Conservation (phyloP, 2,797 vertebrate genomes). For the Sarcoramphus papa region DNA sequence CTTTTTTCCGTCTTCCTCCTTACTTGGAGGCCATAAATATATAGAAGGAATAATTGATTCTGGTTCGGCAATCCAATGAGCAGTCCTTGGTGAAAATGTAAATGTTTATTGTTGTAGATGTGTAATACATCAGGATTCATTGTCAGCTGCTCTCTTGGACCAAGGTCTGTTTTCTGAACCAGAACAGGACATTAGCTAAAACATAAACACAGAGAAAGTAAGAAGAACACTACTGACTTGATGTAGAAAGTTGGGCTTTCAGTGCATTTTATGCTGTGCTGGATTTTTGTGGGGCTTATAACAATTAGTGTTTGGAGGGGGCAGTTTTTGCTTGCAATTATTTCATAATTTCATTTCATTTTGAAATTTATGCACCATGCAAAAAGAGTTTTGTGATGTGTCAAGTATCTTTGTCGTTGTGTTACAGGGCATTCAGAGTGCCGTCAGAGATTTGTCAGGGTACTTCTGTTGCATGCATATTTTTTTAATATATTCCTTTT, state of each 20-base stretch:
- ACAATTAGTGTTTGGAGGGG: neutral
- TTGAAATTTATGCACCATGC: neutral
- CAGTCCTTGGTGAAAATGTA: neutral
- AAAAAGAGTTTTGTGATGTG: neutral
- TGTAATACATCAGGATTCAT: slow-evolving; percentile 32
- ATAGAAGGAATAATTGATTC: slow-evolving; percentile 23
- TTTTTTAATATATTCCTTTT: slow-evolving; percentile 43
- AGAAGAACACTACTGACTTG: neutral
- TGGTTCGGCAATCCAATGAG: neutral
- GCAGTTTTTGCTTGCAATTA: neutral
- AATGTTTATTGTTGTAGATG: slow-evolving; percentile 18
- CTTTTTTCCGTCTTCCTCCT: neutral
- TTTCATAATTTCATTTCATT: slow-evolving; percentile 1
- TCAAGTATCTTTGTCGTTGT: neutral
- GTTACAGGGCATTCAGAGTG: neutral
- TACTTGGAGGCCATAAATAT: slow-evolving; percentile 7
- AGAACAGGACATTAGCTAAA: slow-evolving; percentile 40
- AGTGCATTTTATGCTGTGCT: neutral
- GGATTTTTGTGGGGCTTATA: neutral
- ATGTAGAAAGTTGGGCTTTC: neutral
- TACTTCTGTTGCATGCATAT: neutral
- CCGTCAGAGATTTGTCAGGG: neutral
- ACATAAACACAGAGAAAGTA: slow-evolving; percentile 33
- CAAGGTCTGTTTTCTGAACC: slow-evolving; percentile 23
- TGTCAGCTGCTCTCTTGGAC: slow-evolving; percentile 36